Evolutionary conservation across 2,888 invertebrate species (phyloP), one percentile per base, ranked within the genome.

Genomic region (Adineta ricciae): DNA sequence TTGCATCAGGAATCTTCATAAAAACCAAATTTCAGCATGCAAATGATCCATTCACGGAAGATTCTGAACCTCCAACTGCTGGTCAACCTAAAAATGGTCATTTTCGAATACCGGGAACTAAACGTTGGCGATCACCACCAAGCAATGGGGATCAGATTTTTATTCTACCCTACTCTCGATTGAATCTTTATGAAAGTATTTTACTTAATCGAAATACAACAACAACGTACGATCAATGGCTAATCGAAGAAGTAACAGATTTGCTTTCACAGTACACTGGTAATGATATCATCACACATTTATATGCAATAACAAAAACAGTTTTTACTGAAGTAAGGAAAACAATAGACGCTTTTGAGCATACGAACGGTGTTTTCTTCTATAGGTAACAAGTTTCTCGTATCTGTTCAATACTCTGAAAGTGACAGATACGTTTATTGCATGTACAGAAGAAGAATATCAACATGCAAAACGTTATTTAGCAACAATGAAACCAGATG

Each of bases 311-410:
- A 41, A n/a, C 41, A 41, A 78, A 41, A 41, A 36, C 16, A 41
- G 24, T 16, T 5, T 78, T 38, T 78, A 14, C 41, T n/a, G 78
- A 78, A 78, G 78, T 78, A 73, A 73, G 11, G 9, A 73, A 1
- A 73, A 32, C 5, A 14, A 56, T 56, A 56, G 14, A 32, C 14
- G 4, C 19, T n/a, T n/a, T n/a, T n/a, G n/a, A n/a, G n/a, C n/a
- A 32, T 27, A 32, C 5, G 16, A 11, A 24, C 2, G 19, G 32
- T 32, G 16, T 21, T 72, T 4, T 19, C 21, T 56, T 38, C 11
- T 24, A 21, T 73, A 73, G 73, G 27, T 73, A 41, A 78, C 36
- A 78, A 78, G 78, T 78, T 78, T 78, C 41, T 78, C 78, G 24
- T 21, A 78, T n/a, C 41, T 78, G n/a, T 78, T 78, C n/a, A 78